Percentiles rank a stretch among this genome's conserved stretches.
These are phyloP conservation scores for Rhagophthalmus giganteus DNA, from an alignment of 2,888 invertebrate genomes.

Conservation along the genomic window DNA sequence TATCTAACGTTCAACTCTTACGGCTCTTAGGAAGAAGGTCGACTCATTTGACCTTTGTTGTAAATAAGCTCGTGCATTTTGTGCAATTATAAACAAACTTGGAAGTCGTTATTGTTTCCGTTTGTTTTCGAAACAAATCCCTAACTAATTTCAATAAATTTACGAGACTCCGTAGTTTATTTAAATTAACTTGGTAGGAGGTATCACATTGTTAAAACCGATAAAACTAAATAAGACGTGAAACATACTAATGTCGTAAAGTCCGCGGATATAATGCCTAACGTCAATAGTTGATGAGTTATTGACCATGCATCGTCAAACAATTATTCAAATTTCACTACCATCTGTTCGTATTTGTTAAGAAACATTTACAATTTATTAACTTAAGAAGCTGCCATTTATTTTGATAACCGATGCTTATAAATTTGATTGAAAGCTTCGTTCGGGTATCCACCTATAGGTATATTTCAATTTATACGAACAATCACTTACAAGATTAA, in stretches of 20 bases:
- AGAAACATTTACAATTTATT: background rate
- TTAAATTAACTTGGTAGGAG: too few species aligned
- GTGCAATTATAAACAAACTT: conserved; percentile 20
- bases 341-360: background rate
- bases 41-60: conserved; percentile 35
- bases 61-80: conserved; percentile 28
- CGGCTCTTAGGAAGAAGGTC: conserved; percentile 31
- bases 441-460: too few species aligned
- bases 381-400: too few species aligned
- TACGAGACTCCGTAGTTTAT: too few species aligned
- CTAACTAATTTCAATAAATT: too few species aligned
- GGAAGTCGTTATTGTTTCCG: conserved; percentile 13
- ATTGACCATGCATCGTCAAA: background rate
- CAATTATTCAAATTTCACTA: background rate
- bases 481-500: too few species aligned
- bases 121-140: background rate
- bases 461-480: too few species aligned
- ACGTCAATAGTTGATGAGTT: background rate
- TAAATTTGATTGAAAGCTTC: too few species aligned
- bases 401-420: too few species aligned
- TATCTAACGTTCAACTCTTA: conserved; percentile 35
- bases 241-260: too few species aligned
- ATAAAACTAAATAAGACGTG: too few species aligned
- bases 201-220: too few species aligned
- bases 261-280: background rate